phyloP scores from a whole-genome alignment of 2,888 invertebrate genomes.

The Nomada lathburiana region DNA sequence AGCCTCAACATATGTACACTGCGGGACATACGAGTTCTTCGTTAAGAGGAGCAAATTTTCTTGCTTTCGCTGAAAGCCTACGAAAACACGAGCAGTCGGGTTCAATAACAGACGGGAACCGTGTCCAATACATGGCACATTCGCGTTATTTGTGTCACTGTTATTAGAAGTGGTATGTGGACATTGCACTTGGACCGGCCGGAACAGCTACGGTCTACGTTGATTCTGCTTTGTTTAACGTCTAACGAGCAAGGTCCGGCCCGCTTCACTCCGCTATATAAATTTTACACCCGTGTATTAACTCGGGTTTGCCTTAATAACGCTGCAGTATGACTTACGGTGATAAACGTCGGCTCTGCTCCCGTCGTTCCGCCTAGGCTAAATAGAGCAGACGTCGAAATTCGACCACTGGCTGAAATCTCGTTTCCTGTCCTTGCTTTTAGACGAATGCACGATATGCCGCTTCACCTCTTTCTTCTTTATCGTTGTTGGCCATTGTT shows the following conservation, averaged over 20 bases:
- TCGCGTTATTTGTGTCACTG: slow-evolving; percentile 49
- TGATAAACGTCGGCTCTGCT: slow-evolving; percentile 30
- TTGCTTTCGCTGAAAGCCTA: not conserved
- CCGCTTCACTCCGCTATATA: slow-evolving; percentile 44
- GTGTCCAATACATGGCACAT: not conserved
- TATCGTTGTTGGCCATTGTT: not conserved
- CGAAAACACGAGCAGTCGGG: slow-evolving; percentile 35
- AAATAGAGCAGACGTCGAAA: slow-evolving; percentile 12
- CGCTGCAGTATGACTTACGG: slow-evolving; percentile 22
- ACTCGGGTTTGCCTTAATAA: slow-evolving; percentile 37
- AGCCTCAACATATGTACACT: not conserved
- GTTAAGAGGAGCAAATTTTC: slow-evolving; percentile 7
- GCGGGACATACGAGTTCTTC: not conserved
- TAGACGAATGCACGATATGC: not conserved
- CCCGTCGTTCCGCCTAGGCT: slow-evolving; percentile 27
- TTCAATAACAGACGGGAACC: slow-evolving; percentile 35
- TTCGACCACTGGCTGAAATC: slow-evolving; percentile 8
- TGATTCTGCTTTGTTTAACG: slow-evolving; percentile 56
- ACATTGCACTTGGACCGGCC: slow-evolving; percentile 43
- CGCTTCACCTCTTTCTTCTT: not conserved
- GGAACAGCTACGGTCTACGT: slow-evolving; percentile 20
- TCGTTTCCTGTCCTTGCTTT: not conserved
- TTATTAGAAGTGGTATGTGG: slow-evolving; percentile 50
- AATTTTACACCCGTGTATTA: slow-evolving; percentile 45
- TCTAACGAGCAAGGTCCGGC: slow-evolving; percentile 42